These are phyloP conservation scores for Motacilla alba DNA, from an alignment of 2,113 vertebrate species.

Conservation along the genomic window DNA sequence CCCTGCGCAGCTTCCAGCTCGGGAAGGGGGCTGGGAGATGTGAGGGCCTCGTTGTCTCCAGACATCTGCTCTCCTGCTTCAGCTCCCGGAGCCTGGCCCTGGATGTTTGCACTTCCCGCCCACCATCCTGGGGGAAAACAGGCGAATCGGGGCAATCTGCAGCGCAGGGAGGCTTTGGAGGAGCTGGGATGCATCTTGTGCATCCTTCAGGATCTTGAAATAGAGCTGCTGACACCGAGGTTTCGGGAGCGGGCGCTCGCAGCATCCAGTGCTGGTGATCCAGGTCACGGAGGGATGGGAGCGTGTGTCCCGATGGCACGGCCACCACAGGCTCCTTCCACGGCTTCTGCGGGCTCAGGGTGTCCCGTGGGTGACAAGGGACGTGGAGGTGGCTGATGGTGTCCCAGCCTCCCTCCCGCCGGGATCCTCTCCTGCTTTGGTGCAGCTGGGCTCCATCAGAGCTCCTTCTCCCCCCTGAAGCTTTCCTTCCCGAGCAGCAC, in stretches of 20 bases:
- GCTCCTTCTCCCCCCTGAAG: background rate
- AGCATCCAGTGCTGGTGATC: background rate
- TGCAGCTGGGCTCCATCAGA: conserved; percentile 47
- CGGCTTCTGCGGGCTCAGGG: background rate
- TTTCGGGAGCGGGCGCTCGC: background rate
- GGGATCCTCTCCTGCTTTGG: background rate
- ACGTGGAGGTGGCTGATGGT: accelerated
- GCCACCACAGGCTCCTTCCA: accelerated
- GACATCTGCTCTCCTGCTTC: background rate
- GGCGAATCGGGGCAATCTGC: background rate
- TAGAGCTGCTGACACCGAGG: background rate
- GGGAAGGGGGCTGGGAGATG: background rate
- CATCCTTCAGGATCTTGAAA: background rate
- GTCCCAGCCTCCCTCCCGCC: accelerated
- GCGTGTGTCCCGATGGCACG: accelerated
- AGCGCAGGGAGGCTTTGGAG: background rate
- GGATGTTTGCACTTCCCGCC: background rate
- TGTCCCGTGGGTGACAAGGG: background rate
- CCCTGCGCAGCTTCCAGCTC: background rate
- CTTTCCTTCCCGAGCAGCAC: background rate
- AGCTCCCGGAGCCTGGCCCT: background rate
- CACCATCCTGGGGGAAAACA: background rate
- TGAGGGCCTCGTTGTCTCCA: background rate
- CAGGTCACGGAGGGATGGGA: background rate
- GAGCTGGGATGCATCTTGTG: background rate